Evolutionary conservation across 2,113 vertebrate species (phyloP), one percentile per base, ranked within the genome.

Genomic region (Cochlearius cochlearius): DNA sequence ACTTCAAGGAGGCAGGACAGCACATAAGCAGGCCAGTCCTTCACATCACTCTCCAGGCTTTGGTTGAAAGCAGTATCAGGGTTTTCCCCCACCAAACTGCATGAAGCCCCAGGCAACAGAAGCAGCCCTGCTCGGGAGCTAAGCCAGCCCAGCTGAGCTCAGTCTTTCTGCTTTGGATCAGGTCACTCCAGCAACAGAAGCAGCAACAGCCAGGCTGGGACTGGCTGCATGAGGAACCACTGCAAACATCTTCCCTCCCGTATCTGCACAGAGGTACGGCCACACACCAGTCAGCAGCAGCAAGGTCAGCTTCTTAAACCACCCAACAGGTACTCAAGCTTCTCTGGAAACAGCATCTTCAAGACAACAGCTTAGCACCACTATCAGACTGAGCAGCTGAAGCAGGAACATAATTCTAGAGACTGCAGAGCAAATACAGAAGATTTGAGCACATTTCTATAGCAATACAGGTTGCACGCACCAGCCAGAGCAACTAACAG

Each of bases 191-290:
- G 68, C 76, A 63, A 43, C 8, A 89, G 39, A 55, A 91, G 69
- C 27, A 77, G 43, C 59, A 80, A 59, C 19, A 52, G 69, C 45
- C 23, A 66, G 55, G 36, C 39, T 38, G 43, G 43, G 19, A 11
- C 43, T 10, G 30, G 56, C 29, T 38, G 16, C 7, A 8, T 2
- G n/a, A 73, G 66, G 71, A 63, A 45, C 17, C 14, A 16, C 32
- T 7, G 5, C 9, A 9, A 10, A 14, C 12, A 27, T 17, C 59
- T 53, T 34, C 15, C 34, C 58, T 59, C 38, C 6, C 2, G 0
- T 3, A 30, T 7, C 45, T 38, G 20, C 66, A 12, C 36, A 11
- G 36, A 74, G 49, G 22, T 45, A 34, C 3, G 5, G 82, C 58
- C 53, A 50, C 63, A 34, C 34, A 14, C 34, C 10, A 19, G 23